Conservation (phyloP, 1,140 invertebrate genomes). For the Monomorium pharaonis region DNA sequence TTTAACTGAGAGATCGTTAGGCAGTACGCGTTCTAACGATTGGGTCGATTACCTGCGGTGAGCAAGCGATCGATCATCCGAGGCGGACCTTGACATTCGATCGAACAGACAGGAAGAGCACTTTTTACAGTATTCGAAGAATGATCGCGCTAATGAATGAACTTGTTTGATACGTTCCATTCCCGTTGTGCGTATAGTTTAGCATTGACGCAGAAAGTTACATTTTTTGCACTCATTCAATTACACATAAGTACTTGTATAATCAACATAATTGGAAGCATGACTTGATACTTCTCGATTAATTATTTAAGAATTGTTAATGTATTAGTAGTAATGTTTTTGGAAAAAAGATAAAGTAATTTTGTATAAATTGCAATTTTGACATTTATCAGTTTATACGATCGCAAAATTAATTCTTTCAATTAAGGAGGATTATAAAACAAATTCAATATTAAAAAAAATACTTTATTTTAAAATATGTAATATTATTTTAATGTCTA, state of each 20-base stretch:
- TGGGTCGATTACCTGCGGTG: constrained; percentile 39
- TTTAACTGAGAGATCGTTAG: not conserved
- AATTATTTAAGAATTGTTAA: not conserved
- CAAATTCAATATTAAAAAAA: not conserved
- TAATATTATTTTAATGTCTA: not conserved
- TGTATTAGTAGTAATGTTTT: not conserved
- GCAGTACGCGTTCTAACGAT: not conserved
- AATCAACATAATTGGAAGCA: not conserved
- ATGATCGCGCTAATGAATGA: constrained; percentile 42
- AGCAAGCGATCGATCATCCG: constrained; percentile 59
- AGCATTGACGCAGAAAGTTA: constrained; percentile 17
- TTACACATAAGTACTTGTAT: not conserved
- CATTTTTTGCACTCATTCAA: constrained; percentile 10
- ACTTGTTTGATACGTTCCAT: constrained; percentile 29
- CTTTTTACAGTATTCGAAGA: constrained; percentile 25
- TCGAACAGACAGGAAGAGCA: constrained; percentile 47
- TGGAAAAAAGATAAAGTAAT: not conserved
- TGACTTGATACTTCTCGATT: not conserved
- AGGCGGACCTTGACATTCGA: constrained; percentile 51
- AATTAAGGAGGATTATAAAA: not conserved
- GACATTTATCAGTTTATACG: not conserved
- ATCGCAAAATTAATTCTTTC: not conserved
- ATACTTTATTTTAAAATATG: not conserved
- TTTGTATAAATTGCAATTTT: not conserved
- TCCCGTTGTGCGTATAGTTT: constrained; percentile 15